Base-by-base conservation (phyloP, 2,888 invertebrate species). In the Poecilobothrus nobilitatus region DNA sequence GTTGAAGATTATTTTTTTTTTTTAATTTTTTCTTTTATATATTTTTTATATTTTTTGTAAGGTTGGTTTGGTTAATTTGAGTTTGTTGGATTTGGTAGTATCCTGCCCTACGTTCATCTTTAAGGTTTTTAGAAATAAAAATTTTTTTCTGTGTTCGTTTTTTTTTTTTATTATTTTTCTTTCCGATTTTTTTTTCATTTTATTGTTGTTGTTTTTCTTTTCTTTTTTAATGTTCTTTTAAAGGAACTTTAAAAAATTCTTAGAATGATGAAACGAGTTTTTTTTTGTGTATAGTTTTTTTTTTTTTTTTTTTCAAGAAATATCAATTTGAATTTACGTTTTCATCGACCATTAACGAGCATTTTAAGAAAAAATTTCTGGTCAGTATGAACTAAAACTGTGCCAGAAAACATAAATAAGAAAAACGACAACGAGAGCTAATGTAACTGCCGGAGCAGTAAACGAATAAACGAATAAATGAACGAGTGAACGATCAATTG, bases 21-120 rank as follows among this genome's bases (percentile, higher is more conserved):
- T 12, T 1, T 53, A 18, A 4, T 53, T 18, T 18, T 53, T 53
- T 53, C 18, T 18, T 15, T 18, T 37, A 10, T 37, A n/a, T n/a
- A n/a, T 37, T 37, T n/a, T n/a, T n/a, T n/a, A n/a, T n/a, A n/a
- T 2, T 18, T 6, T 53, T 18, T 53, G 53, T 53, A 53, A 53
- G 53, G 53, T 53, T 53, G 18, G 53, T 53, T 18, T 53, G 18
- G 53, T 53, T 53, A 53, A 53, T 53, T 53, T 53, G 53, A 53
- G 53, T 53, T 53, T n/a, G 53, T 53, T 53, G 27, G 5, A 53
- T 53, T 53, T 53, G 53, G 53, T 53, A 53, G 53, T 53, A 53
- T 53, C 53, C 53, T 53, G 53, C 53, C 53, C 53, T 53, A 53
- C 53, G 53, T 53, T 53, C 53, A 53, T 53, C 53, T 53, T 53